Conservation (phyloP, 1,140 invertebrate species). For the Tetranychus cinnabarinus region DNA sequence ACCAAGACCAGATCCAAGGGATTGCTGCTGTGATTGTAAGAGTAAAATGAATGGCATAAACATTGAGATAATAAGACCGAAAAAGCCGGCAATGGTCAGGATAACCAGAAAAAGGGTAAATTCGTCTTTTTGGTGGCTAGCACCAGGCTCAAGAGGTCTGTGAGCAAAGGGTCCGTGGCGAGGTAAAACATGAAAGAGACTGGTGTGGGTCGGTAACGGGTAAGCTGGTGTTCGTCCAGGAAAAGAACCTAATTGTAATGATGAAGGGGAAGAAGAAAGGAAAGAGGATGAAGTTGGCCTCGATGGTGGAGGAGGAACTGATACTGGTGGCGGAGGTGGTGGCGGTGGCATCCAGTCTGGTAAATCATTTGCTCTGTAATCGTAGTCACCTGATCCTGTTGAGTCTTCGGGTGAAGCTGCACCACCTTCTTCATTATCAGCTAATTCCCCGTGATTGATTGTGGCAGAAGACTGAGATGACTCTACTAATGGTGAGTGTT, state of each 20-base stretch:
- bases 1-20: too few species aligned
- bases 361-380: neutral
- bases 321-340: neutral
- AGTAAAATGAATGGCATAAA: constrained; percentile 4
- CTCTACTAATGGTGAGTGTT: too few species aligned
- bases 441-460: neutral
- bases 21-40: neutral
- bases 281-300: neutral
- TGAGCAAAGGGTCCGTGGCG: neutral
- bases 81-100: constrained; percentile 3
- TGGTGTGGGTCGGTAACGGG: neutral
- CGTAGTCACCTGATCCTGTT: neutral
- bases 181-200: neutral
- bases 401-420: neutral
- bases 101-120: constrained; percentile 4
- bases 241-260: neutral
- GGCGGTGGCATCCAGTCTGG: neutral
- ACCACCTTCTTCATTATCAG: neutral
- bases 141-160: neutral
- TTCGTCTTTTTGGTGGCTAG: neutral
- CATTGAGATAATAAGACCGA: constrained; percentile 4
- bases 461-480: neutral
- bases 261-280: neutral
- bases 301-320: neutral
- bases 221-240: neutral